Conservation (phyloP, 2,797 vertebrate genomes). For the Fringilla coelebs region DNA sequence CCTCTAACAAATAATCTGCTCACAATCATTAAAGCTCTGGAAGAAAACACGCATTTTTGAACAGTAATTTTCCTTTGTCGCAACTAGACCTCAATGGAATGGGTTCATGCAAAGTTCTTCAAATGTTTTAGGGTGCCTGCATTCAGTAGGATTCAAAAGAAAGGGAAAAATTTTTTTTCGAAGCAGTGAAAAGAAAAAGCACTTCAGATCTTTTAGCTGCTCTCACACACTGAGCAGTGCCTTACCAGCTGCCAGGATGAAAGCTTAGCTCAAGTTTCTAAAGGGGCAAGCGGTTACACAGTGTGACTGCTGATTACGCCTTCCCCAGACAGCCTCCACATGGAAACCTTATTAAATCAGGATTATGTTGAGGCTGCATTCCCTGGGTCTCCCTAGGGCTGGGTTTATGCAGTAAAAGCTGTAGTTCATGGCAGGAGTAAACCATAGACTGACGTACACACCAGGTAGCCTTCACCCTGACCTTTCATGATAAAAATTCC, state of each 20-base stretch:
- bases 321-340: slow-evolving; percentile 24
- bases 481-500: not conserved
- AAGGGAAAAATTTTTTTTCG: not conserved
- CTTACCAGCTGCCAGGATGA: slow-evolving; percentile 25
- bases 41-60: not conserved
- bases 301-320: slow-evolving; percentile 4
- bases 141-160: not conserved
- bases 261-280: slow-evolving; percentile 15
- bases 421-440: not conserved
- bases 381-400: not conserved
- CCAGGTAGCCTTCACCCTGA: not conserved
- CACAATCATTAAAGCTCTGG: not conserved
- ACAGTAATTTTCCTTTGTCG: not conserved
- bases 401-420: not conserved
- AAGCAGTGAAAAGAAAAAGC: not conserved
- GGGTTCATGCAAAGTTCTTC: not conserved
- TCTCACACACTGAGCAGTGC: not conserved
- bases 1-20: not conserved
- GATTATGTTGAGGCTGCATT: slow-evolving; percentile 1
- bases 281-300: not conserved
- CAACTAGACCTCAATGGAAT: not conserved
- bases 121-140: not conserved
- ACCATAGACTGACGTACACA: not conserved
- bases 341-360: slow-evolving; percentile 9
- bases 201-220: not conserved